Evolutionary conservation across 2,888 invertebrate genomes (phyloP).

Genomic region (Pseudococcus longispinus): DNA sequence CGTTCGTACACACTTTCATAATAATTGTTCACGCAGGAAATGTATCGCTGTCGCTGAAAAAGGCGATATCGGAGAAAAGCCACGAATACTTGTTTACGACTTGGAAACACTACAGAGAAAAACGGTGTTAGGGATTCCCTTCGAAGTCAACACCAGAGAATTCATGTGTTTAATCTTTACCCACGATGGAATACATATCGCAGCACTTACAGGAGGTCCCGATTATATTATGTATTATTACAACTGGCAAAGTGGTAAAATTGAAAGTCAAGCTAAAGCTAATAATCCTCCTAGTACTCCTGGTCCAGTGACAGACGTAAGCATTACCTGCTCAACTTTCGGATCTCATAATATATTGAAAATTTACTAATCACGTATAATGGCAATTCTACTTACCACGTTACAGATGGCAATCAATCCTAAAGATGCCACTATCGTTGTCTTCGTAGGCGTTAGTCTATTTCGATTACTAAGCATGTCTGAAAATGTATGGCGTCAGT

Average conservation of each 20-base stretch:
- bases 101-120: constrained; percentile 73
- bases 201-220: constrained; percentile 81
- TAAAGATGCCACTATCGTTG: constrained; percentile 76
- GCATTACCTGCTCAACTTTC: neutral
- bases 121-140: constrained; percentile 72
- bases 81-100: constrained; percentile 76
- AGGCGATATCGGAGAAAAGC: constrained; percentile 67
- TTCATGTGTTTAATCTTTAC: constrained; percentile 80
- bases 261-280: constrained; percentile 77
- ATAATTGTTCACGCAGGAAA: constrained; percentile 65
- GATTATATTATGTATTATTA: constrained; percentile 83
- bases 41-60: constrained; percentile 67
- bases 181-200: constrained; percentile 80
- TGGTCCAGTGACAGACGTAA: constrained; percentile 71
- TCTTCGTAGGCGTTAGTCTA: constrained; percentile 70
- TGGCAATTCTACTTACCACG: neutral
- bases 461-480: constrained; percentile 79
- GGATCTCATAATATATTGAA: neutral
- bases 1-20: neutral
- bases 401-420: constrained; percentile 79
- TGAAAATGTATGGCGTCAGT: constrained; percentile 81
- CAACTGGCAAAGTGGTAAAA: constrained; percentile 81
- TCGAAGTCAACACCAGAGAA: constrained; percentile 68
- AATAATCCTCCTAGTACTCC: constrained; percentile 72
- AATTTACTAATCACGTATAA: neutral